Evolutionary conservation across 2,888 invertebrate species (phyloP), one percentile per base, ranked within the genome.

Genomic region (Zaprionus obscuricornis): DNA sequence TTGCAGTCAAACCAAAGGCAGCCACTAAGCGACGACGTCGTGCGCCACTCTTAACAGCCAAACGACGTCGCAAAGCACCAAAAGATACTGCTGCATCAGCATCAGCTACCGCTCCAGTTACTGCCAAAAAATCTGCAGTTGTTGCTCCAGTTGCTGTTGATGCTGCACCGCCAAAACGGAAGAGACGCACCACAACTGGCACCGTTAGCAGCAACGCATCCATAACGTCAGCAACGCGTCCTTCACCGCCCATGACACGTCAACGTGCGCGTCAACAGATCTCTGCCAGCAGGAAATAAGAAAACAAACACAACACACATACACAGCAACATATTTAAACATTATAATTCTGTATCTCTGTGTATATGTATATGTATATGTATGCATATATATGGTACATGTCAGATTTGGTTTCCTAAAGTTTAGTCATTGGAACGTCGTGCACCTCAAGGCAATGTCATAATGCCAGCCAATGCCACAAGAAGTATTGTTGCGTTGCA

Each of bases 191-290:
- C 31, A 49, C 46, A 31, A 36, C 29, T 7, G 31, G 10, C 1
- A 16, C 29, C 16, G 27, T 47, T 24, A 36, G 49, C n/a, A 22
- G 40, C 40, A 40, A 14, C 45, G 39, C 46, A 51, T 52, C 57
- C 69, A 58, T 66, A 59, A 63, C 78, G 56, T 50, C 66, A 34
- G 10, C 20, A 42, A 49, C 56, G 34, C 62, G 81, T 24, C 66
- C 33, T 22, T 81, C 81, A 39, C 81, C 81, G 42, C 86, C 86
- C 43, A 86, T 82, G 81, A 82, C 81, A 34, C 81, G 81, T n/a
- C 81, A 81, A 31, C 77, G 81, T 13, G 85, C 85, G 34, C 81
- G 81, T 66, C 65, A 56, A 58, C 83, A 82, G 86, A 82, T 82
- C 81, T 86, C 81, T 68, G 50, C 68, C 65, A 79, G 71, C 65